Conservation (phyloP, 2,888 invertebrate species). For the Phaedon cochleariae region DNA sequence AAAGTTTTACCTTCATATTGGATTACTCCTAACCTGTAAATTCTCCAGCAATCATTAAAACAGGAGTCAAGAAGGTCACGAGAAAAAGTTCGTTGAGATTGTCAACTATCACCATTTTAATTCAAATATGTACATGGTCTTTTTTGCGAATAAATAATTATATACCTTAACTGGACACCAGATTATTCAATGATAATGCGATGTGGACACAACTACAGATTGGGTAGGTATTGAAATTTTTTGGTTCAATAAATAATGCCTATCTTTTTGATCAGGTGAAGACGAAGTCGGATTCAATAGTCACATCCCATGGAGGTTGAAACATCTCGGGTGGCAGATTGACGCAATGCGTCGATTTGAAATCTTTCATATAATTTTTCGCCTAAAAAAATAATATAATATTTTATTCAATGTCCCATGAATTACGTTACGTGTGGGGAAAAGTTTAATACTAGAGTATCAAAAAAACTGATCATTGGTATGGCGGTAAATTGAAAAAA, state of each 20-base stretch:
- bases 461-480: too few species aligned
- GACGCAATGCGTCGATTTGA: slow-evolving; percentile 85
- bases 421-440: too few species aligned
- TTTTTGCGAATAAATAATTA: too few species aligned
- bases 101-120: not conserved
- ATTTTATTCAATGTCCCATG: not conserved
- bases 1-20: too few species aligned
- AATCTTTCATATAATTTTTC: slow-evolving; percentile 82
- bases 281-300: slow-evolving; percentile 58
- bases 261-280: slow-evolving; percentile 1
- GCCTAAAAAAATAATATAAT: slow-evolving; percentile 65
- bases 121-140: too few species aligned
- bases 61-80: too few species aligned
- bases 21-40: too few species aligned
- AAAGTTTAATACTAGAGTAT: too few species aligned
- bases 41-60: too few species aligned
- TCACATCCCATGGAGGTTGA: slow-evolving; percentile 66
- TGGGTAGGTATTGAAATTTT: not conserved
- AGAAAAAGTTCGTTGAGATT: too few species aligned
- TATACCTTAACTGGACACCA: too few species aligned
- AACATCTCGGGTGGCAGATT: slow-evolving; percentile 77
- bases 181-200: not conserved
- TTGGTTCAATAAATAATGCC: not conserved
- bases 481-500: too few species aligned
- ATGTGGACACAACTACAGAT: not conserved